phyloP scores from a whole-genome alignment of 2,113 vertebrate species.

The Saguinus midas region DNA sequence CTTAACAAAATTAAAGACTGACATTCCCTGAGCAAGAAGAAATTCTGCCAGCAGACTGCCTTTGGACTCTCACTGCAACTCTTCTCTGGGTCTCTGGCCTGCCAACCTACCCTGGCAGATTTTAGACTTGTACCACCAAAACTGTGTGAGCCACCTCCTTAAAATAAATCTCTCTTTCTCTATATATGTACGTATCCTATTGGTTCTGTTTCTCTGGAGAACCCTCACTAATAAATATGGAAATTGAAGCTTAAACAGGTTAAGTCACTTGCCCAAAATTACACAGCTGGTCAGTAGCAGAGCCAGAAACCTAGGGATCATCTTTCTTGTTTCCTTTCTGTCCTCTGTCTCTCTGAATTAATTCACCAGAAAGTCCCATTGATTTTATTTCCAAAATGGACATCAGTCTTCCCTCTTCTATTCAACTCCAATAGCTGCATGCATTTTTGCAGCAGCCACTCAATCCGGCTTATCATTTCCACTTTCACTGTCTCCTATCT shows the following conservation, averaged over 20 bases:
- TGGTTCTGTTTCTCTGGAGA: constrained; percentile 18
- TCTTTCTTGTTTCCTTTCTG: not conserved
- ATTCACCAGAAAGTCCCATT: not conserved
- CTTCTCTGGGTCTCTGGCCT: not conserved
- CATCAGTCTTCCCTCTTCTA: not conserved
- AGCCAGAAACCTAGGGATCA: not conserved
- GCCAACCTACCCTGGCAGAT: not conserved
- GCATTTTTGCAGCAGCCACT: constrained; percentile 7
- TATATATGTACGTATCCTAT: not conserved
- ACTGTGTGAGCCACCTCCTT: not conserved
- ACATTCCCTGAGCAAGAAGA: not conserved
- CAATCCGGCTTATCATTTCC: not conserved
- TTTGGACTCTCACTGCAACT: not conserved
- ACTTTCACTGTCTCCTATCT: not conserved
- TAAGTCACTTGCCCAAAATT: not conserved
- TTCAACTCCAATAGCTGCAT: not conserved
- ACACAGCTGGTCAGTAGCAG: not conserved
- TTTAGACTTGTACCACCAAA: not conserved
- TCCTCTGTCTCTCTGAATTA: not conserved
- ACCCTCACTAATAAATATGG: not conserved
- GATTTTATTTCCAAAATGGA: constrained; percentile 3
- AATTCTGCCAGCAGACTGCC: not conserved
- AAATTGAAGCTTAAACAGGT: constrained; percentile 3
- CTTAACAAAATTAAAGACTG: not conserved
- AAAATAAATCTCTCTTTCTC: not conserved